Evolutionary conservation across 53 echinoderm and acorn worm genomes (phyloP).

Genomic region (Echinarachnius parma): DNA sequence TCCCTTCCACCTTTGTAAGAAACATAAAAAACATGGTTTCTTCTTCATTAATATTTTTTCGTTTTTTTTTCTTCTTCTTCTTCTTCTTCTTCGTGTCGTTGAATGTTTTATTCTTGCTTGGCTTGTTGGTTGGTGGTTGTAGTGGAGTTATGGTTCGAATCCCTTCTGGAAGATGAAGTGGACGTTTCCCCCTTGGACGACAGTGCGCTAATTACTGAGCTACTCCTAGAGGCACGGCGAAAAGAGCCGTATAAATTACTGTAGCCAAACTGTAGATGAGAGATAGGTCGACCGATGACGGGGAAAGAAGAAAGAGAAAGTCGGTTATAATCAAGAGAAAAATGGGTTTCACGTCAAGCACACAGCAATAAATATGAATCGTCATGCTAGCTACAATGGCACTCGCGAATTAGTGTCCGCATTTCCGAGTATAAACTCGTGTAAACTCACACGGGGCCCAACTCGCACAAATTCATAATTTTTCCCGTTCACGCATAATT

Average conservation of each 20-base stretch:
- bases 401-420: no score
- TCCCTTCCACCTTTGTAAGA: constrained; percentile 38
- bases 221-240: constrained; percentile 37
- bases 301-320: not conserved
- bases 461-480: no score
- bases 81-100: no score
- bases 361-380: no score
- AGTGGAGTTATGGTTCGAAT: constrained; percentile 19
- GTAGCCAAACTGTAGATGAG: constrained; percentile 44
- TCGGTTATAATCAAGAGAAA: not conserved
- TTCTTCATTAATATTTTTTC: no score
- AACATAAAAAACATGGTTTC: not conserved
- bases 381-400: no score
- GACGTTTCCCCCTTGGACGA: constrained; percentile 38
- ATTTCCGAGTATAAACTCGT: no score
- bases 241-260: constrained; percentile 32
- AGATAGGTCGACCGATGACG: no score
- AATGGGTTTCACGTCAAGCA: not conserved
- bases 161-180: constrained; percentile 33
- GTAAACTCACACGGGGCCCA: no score
- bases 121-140: constrained; percentile 34
- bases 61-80: no score
- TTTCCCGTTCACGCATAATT: no score
- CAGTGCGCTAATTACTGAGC: constrained; percentile 38
- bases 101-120: constrained; percentile 44